Evolutionary conservation across 2,113 vertebrate genomes (phyloP).

Genomic region (Tautogolabrus adspersus): DNA sequence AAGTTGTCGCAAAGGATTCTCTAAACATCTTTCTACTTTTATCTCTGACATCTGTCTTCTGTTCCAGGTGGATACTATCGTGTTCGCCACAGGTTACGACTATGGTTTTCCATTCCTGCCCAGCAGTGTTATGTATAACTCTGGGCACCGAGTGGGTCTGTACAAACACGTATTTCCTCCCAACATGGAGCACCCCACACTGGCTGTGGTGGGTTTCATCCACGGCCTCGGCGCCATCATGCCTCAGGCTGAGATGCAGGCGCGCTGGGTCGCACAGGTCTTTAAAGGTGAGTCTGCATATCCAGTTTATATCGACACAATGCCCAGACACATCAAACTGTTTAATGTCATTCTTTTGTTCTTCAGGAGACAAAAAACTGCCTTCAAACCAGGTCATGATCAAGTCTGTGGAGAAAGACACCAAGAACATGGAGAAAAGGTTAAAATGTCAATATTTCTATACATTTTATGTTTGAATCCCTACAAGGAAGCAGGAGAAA

Average conservation of each 20-base stretch:
- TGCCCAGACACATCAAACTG: neutral
- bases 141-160: slow-evolving; percentile 81
- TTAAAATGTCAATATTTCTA: slow-evolving; percentile 21
- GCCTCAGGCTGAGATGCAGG: slow-evolving; percentile 91
- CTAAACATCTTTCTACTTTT: neutral
- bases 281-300: slow-evolving; percentile 86
- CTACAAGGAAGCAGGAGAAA: neutral
- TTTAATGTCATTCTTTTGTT: slow-evolving; percentile 4
- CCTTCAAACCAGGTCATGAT: slow-evolving; percentile 73
- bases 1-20: neutral
- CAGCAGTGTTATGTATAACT: slow-evolving; percentile 73
- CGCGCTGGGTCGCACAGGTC: slow-evolving; percentile 86
- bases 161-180: slow-evolving; percentile 90
- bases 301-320: neutral
- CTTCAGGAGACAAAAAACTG: slow-evolving; percentile 63
- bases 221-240: slow-evolving; percentile 90
- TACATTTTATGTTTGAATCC: neutral
- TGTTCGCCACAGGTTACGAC: slow-evolving; percentile 93
- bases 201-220: slow-evolving; percentile 91
- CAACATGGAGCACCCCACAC: slow-evolving; percentile 85
- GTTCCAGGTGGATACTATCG: slow-evolving; percentile 83
- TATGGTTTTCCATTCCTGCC: slow-evolving; percentile 90
- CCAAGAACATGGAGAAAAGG: slow-evolving; percentile 68
- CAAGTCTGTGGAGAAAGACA: slow-evolving; percentile 74
- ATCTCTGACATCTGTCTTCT: neutral